Evolutionary conservation across 1,140 invertebrate genomes (phyloP), one percentile per base, ranked within the genome.

Genomic region (Drosophila orosa): DNA sequence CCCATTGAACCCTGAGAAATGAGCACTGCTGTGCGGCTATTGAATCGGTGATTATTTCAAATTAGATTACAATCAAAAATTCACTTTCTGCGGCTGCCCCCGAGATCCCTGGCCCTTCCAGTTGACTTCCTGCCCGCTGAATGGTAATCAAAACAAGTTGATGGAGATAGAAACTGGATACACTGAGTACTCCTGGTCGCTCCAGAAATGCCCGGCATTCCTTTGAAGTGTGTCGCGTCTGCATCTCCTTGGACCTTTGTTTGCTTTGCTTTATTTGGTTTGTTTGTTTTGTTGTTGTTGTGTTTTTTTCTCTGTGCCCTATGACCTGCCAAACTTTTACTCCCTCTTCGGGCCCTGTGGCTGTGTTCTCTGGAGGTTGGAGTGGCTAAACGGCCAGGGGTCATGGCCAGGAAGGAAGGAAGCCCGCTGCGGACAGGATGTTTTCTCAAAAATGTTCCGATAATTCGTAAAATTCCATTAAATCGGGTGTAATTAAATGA

Each of bases 391-490:
- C 72, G 69, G 74, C 76, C 72, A 61, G n/a, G 33, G 65, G 69
- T 35, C n/a, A 55, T 44, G 13, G 60, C 3, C 3, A 27, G 29
- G 54, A 19, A 19, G 40, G n/a, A 44, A 47, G 67, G 31, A 50
- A 33, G 22, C 9, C 10, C 35, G 47, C 31, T 54, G 31, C 15
- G 54, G 47, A 29, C 58, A 59, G 42, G 54, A 78, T 67, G 74
- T 65, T 63, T 85, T 65, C 66, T 37, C 39, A 78, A 75, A 86
- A 79, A 61, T 73, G 45, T 76, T 37, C 80, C 84, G 84, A 87
- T 87, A 89, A 87, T 87, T 85, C 84, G 84, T 89, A 89, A 87
- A 89, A 87, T 87, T 87, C 84, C 84, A 87, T 87, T 87, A 89
- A 87, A 89, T 87, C 84, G 84, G 84, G 84, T 87, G 84, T 87